These are phyloP conservation scores for Drosophila robusta DNA, from an alignment of 2,888 invertebrate genomes.

Conservation along the genomic window DNA sequence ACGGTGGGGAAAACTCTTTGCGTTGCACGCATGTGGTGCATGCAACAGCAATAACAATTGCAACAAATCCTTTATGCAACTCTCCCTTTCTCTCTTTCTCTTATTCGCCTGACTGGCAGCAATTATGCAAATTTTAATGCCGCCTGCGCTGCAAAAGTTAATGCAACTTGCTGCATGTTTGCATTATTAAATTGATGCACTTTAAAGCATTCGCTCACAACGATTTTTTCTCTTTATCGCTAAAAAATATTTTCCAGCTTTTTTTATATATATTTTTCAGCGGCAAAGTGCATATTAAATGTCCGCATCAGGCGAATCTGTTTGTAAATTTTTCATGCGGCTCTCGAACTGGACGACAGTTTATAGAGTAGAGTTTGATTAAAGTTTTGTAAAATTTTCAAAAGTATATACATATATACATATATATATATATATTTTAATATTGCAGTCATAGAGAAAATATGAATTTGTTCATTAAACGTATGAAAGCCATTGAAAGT, in stretches of 20 bases:
- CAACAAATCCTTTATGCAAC: slow-evolving; percentile 17
- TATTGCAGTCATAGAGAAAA: no score
- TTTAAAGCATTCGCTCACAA: slow-evolving; percentile 56
- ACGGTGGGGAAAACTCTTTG: slow-evolving; percentile 20
- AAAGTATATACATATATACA: neutral
- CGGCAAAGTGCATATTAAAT: slow-evolving; percentile 74
- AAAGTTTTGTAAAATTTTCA: slow-evolving; percentile 3
- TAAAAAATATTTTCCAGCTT: slow-evolving; percentile 24
- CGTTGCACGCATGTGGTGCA: slow-evolving; percentile 41
- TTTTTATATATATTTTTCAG: slow-evolving; percentile 34
- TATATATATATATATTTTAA: no score
- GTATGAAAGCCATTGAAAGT: slow-evolving; percentile 6
- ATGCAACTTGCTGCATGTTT: slow-evolving; percentile 71
- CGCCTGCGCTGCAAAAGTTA: slow-evolving; percentile 60
- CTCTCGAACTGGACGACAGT: slow-evolving; percentile 6
- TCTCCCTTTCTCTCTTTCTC: slow-evolving; percentile 5
- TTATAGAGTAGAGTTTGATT: slow-evolving; percentile 23
- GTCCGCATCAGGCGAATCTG: slow-evolving; percentile 45
- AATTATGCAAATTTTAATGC: slow-evolving; percentile 74
- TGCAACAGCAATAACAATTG: slow-evolving; percentile 33
- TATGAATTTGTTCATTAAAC: neutral
- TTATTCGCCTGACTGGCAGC: slow-evolving; percentile 48
- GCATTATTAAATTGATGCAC: slow-evolving; percentile 76
- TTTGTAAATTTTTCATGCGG: slow-evolving; percentile 62
- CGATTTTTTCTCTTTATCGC: slow-evolving; percentile 15